Base-by-base conservation (phyloP, 2,888 invertebrate genomes). In the Dasypolia templi region DNA sequence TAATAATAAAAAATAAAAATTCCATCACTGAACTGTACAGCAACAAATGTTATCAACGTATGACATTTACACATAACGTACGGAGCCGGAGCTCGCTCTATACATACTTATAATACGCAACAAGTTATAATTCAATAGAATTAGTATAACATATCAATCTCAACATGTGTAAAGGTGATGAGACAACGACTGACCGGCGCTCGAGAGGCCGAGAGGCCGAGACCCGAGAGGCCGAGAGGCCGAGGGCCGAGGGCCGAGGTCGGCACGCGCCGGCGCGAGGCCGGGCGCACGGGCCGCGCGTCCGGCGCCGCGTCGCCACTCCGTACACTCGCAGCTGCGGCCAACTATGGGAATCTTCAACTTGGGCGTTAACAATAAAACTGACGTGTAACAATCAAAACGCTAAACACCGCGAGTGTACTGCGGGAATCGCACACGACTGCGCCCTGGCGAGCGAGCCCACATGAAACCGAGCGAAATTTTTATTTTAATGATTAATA, bases 121-220 rank as follows among this genome's bases (percentile, higher is more conserved):
- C 96, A 95, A 96, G 95, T 94, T 91, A 94, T 93, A 95, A 95
- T 95, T 95, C 95, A 95, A 95, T 96, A 95, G 95, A 96, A 96
- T 96, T 95, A 95, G 95, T 95, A 95, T 95, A 95, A 96, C 95
- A 95, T 95, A 95, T 95, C 95, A 95, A 95, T 95, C 94, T 95
- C 95, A 95, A 96, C 96, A 95, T 95, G 96, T 96, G 96, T 96
- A 96, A 94, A 95, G 95, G 94, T 93, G 95, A 94, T 93, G 95
- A 93, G 94, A 93, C 93, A 91, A 91, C 93, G 94, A 91, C 92
- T 89, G 93, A 88, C 83, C 90, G 92, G 89, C 91, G 88, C 89
- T 62, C 79, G 79, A 29, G 73, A 61, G 78, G 78, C 82, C 74
- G 62, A 51, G 67, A 51, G 72, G 67, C 75, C 78, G 55, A 44